Evolutionary conservation across 2,888 invertebrate species (phyloP), one percentile per base, ranked within the genome.

Genomic region (Nomada flava): DNA sequence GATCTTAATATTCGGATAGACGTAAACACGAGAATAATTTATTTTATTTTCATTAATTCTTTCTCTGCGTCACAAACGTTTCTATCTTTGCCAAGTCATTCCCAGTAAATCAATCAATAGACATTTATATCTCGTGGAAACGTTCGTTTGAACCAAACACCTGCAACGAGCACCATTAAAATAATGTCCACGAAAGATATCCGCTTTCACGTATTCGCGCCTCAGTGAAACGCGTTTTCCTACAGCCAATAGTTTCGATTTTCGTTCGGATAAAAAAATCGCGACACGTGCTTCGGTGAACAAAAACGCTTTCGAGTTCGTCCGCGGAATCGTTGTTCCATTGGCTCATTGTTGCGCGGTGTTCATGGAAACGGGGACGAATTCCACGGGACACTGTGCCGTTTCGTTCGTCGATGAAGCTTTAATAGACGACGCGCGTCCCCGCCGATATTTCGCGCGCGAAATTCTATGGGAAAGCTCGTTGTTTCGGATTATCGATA

Each of bases 401-500:
- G 64, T 52, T 64, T 73, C 64, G 79, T 64, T 64, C 44, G n/a
- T 36, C 79, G 52, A 65, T 65, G 64, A 60, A 59, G 64, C 44
- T 29, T 60, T 70, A 79, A 79, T 65, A 53, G 70, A 52, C 11
- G 13, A 1, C 20, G 42, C 47, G 20, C 9, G 20, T 7, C 7
- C 36, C 44, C 26, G 18, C 15, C 52, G 60, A 70, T 75, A 75
- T 60, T 64, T 53, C 26, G 29, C n/a, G 36, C 47, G 10, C 57
- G 20, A 42, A 3, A 44, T 44, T 73, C 73, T n/a, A 57, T 64
- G 7, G 15, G 29, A 50, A 20, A 20, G 53, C 13, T 62, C 20
- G 60, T 29, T 47, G 70, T 59, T 68, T 18, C 26, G 59, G 64
- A 78, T 79, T 79, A 79, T 79, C 79, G 60, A 71, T 70, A 79